These are phyloP conservation scores for Hypena proboscidalis DNA, from an alignment of 2,888 invertebrate genomes.

Conservation along the genomic window DNA sequence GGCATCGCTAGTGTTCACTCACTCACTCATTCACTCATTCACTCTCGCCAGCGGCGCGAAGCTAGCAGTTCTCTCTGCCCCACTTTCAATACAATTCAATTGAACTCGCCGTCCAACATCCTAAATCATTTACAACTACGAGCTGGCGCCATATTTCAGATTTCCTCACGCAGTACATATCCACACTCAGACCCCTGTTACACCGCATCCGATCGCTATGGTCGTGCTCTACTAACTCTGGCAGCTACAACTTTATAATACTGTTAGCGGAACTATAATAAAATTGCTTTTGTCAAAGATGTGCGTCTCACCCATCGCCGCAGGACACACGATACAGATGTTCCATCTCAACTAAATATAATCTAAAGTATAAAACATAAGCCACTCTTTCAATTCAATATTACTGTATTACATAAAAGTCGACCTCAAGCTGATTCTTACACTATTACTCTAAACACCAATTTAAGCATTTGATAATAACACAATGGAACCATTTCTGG, in stretches of 20 bases:
- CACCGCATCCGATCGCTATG: conserved; percentile 29
- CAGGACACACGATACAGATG: conserved; percentile 31
- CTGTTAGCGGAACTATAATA: conserved; percentile 63
- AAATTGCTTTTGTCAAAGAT: conserved; percentile 52
- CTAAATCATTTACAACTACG: conserved; percentile 41
- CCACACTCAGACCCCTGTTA: conserved; percentile 26
- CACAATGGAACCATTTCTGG: conserved; percentile 20
- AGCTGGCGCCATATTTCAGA: conserved; percentile 34
- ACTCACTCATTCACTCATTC: conserved; percentile 35
- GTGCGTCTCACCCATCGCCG: conserved; percentile 29
- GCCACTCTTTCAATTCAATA: conserved; percentile 25
- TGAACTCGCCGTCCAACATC: conserved; percentile 38
- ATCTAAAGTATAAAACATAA: conserved; percentile 30
- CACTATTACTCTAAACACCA: conserved; percentile 40
- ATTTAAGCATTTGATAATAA: conserved; percentile 26
- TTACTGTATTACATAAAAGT: conserved; percentile 23
- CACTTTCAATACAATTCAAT: conserved; percentile 37
- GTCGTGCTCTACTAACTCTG: conserved; percentile 42
- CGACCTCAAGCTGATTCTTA: conserved; percentile 27
- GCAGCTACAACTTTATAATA: conserved; percentile 66
- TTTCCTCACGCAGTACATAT: conserved; percentile 26
- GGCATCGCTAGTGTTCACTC: conserved; percentile 65
- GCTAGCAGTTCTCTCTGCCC: conserved; percentile 50
- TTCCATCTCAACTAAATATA: conserved; percentile 35
- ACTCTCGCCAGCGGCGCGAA: conserved; percentile 20